These are phyloP conservation scores for Arctia plantaginis DNA, from an alignment of 2,888 invertebrate genomes.

Conservation along the genomic window DNA sequence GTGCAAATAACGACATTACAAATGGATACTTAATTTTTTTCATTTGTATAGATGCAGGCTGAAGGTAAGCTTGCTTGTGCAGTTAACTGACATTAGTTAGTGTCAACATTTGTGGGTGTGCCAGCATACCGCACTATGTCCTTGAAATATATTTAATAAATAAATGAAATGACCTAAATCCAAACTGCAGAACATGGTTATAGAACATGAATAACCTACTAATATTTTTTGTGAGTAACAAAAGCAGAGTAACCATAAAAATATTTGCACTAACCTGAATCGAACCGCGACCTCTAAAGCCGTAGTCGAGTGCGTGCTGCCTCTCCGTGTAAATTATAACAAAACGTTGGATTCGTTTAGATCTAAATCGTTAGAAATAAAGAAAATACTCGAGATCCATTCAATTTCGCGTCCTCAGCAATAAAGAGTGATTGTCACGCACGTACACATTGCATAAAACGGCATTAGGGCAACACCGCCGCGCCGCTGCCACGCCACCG, in stretches of 20 bases:
- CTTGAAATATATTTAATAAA: not conserved
- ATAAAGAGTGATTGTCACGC: constrained; percentile 85
- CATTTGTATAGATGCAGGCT: too few relatives aligned
- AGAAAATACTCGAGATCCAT: constrained; percentile 66
- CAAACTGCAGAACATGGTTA: too few relatives aligned
- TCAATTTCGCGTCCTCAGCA: constrained; percentile 76
- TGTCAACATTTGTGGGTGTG: not conserved
- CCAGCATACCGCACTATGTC: not conserved
- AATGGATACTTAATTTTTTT: too few relatives aligned
- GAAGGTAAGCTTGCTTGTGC: not conserved
- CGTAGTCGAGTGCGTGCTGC: not conserved
- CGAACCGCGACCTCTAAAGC: not conserved
- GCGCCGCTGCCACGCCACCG: constrained; percentile 33
- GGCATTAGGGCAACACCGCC: constrained; percentile 56
- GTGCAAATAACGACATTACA: too few relatives aligned
- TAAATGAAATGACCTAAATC: too few relatives aligned
- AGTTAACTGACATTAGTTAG: not conserved
- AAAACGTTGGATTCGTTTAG: constrained; percentile 1
- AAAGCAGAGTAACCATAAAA: not conserved
- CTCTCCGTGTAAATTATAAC: not conserved
- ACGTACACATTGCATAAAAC: constrained; percentile 81
- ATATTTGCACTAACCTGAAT: not conserved
- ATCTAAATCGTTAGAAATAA: constrained; percentile 31
- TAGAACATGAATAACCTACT: too few relatives aligned
- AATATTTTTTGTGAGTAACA: not conserved